Evolutionary conservation across 92 coral and sea anemone species (phyloP).

Genomic region (Heteractis magnifica): DNA sequence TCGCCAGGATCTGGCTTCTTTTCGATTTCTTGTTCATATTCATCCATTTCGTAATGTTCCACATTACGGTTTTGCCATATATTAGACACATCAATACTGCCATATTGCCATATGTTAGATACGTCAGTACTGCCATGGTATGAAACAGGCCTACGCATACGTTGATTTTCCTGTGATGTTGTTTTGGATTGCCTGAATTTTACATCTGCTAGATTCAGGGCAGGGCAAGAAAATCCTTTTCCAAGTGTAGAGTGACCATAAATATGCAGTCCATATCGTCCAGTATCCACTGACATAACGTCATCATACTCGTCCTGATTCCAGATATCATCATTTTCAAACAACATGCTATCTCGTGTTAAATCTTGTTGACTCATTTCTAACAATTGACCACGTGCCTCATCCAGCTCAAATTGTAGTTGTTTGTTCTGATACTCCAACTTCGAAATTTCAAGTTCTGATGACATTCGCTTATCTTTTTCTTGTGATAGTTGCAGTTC

Average conservation of each 20-base stretch:
- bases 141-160: conserved; percentile 33
- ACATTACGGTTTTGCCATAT: conserved; percentile 55
- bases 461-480: conserved; percentile 42
- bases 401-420: conserved; percentile 51
- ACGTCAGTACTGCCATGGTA: conserved; percentile 27
- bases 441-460: conserved; percentile 56
- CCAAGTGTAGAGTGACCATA: conserved; percentile 12
- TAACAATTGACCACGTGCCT: conserved; percentile 41
- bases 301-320: conserved; percentile 22
- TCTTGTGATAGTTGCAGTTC: conserved; percentile 48
- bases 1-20: conserved; percentile 30
- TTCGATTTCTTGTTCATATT: conserved; percentile 65
- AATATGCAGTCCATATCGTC: neutral
- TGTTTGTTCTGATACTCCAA: conserved; percentile 51
- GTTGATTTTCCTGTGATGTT: neutral
- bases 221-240: conserved; percentile 14
- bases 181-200: neutral
- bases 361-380: conserved; percentile 44
- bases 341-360: conserved; percentile 18
- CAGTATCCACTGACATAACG: neutral
- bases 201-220: neutral
- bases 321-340: conserved; percentile 28
- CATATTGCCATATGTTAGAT: conserved; percentile 42
- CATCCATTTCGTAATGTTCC: conserved; percentile 68
- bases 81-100: conserved; percentile 16